Evolutionary conservation across 2,888 invertebrate species (phyloP).

Genomic region (Cantharis rufa): DNA sequence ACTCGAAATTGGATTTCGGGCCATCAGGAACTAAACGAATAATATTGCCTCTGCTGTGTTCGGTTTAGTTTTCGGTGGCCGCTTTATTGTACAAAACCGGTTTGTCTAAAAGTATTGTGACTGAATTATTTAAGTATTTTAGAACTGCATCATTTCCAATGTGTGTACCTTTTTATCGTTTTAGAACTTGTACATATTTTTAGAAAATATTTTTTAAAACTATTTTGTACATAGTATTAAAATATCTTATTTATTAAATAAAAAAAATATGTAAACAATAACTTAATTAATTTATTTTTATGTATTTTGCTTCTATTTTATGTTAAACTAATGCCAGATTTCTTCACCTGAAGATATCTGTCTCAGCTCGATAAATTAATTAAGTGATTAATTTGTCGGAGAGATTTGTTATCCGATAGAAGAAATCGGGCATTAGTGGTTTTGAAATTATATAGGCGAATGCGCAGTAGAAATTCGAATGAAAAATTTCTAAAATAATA

Average conservation of each 20-base stretch:
- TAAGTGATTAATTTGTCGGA: too few relatives aligned
- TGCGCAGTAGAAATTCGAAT: too few relatives aligned
- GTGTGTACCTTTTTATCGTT: constrained; percentile 12
- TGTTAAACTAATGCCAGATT: too few relatives aligned
- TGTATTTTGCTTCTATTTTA: too few relatives aligned
- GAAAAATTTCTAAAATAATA: too few relatives aligned
- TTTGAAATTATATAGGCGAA: too few relatives aligned
- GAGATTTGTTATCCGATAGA: too few relatives aligned
- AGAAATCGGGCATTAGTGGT: too few relatives aligned
- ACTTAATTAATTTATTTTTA: not conserved
- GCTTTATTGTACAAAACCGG: not conserved
- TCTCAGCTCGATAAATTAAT: too few relatives aligned
- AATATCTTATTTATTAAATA: constrained; percentile 24
- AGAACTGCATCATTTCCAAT: not conserved
- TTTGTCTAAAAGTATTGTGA: not conserved
- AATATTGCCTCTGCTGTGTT: not conserved
- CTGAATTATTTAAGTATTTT: not conserved
- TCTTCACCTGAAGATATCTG: too few relatives aligned
- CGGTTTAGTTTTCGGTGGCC: not conserved
- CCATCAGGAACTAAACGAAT: not conserved
- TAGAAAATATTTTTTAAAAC: constrained; percentile 21
- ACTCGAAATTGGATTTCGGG: not conserved
- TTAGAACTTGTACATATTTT: constrained; percentile 22
- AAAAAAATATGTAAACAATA: constrained; percentile 1
- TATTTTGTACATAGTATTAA: constrained; percentile 23